phyloP scores from a whole-genome alignment of 37 sponge, comb jelly and placozoan species.

The Haliclona indistincta region DNA sequence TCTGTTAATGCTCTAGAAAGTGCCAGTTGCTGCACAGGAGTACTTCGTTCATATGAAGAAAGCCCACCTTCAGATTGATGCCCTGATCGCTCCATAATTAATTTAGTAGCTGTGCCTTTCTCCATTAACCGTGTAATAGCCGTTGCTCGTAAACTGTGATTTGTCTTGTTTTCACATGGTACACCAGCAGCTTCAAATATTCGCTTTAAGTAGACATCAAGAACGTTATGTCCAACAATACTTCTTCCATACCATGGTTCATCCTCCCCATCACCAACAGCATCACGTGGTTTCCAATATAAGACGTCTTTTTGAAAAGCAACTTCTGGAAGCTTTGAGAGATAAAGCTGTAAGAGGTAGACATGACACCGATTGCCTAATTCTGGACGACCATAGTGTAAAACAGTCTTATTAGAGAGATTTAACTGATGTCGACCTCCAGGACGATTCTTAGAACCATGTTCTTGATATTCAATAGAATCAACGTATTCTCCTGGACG shows the following conservation, averaged over 20 bases:
- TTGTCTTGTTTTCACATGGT: slow-evolving; percentile 13
- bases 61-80: slow-evolving; percentile 16
- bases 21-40: slow-evolving; percentile 1
- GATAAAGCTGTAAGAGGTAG: slow-evolving; percentile 20
- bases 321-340: slow-evolving; percentile 27
- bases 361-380: slow-evolving; percentile 36
- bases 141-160: slow-evolving; percentile 41
- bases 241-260: slow-evolving; percentile 38
- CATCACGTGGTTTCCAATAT: slow-evolving; percentile 23
- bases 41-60: slow-evolving; percentile 26
- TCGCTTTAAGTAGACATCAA: slow-evolving; percentile 4
- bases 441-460: slow-evolving; percentile 47
- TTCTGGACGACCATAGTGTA: slow-evolving; percentile 19
- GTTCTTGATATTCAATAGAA: slow-evolving; percentile 24
- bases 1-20: too few species aligned
- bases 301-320: slow-evolving; percentile 38
- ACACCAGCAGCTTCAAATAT: slow-evolving; percentile 17
- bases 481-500: not conserved
- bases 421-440: slow-evolving; percentile 41
- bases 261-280: not conserved
- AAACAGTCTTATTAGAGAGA: slow-evolving; percentile 31
- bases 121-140: slow-evolving; percentile 29
- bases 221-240: slow-evolving; percentile 36
- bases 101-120: slow-evolving; percentile 12
- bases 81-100: slow-evolving; percentile 23